A percentile compares a stretch with the other conserved stretches of the same genome.
Evolutionary conservation across 2,888 invertebrate genomes (phyloP).

Genomic region (Coenonympha arcania): DNA sequence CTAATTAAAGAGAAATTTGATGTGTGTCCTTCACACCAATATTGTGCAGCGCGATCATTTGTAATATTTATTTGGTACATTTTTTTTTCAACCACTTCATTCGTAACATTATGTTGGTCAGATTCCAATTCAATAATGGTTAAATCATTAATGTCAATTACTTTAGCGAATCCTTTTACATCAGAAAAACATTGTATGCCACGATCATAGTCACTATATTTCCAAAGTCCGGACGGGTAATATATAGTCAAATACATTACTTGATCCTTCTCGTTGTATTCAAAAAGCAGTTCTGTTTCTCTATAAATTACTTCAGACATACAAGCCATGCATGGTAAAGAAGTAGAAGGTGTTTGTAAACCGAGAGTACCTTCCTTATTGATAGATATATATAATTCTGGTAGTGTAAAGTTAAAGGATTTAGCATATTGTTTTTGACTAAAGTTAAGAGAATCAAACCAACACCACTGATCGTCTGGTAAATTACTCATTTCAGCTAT

Average conservation of each 20-base stretch:
- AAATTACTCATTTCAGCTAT: slow-evolving; percentile 42
- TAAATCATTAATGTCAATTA: slow-evolving; percentile 55
- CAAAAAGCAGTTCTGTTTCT: slow-evolving; percentile 51
- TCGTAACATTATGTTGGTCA: slow-evolving; percentile 13
- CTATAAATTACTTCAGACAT: slow-evolving; percentile 43
- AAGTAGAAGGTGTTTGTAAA: slow-evolving; percentile 32
- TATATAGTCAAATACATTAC: slow-evolving; percentile 70
- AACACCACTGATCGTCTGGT: slow-evolving; percentile 48
- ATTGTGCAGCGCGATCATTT: slow-evolving; percentile 72
- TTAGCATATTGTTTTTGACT: background rate
- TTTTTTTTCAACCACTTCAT: slow-evolving; percentile 41
- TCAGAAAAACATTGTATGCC: slow-evolving; percentile 77
- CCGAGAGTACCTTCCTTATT: slow-evolving; percentile 47
- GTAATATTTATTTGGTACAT: slow-evolving; percentile 70
- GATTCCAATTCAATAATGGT: slow-evolving; percentile 36
- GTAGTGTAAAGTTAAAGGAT: background rate
- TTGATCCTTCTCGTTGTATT: slow-evolving; percentile 44
- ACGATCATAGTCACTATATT: slow-evolving; percentile 53
- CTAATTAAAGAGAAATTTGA: slow-evolving; percentile 63
- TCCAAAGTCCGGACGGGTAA: slow-evolving; percentile 71
- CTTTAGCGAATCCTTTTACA: slow-evolving; percentile 66
- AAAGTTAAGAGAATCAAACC: slow-evolving; percentile 38
- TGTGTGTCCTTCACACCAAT: slow-evolving; percentile 78
- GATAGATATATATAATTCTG: slow-evolving; percentile 40
- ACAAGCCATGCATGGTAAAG: slow-evolving; percentile 59